phyloP scores from a whole-genome alignment of 2,113 vertebrate genomes.

The Mus spicilegus region DNA sequence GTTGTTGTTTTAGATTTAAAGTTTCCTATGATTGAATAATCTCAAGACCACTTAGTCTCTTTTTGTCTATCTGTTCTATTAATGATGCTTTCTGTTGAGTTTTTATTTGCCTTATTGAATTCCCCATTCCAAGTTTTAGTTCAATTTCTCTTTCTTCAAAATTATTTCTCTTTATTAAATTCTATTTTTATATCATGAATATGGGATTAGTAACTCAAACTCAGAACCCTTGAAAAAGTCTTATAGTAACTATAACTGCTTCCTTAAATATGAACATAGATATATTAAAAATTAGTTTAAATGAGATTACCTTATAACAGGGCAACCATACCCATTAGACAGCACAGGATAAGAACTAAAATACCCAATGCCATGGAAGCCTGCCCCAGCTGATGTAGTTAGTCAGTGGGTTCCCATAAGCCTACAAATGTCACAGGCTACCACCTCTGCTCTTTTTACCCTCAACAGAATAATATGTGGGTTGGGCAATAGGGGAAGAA shows the following conservation, averaged over 20 bases:
- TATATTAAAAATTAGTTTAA: background rate
- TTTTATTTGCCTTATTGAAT: background rate
- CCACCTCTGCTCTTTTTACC: background rate
- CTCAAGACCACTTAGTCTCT: background rate
- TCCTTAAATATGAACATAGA: background rate
- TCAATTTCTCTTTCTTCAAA: background rate
- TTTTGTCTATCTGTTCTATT: background rate
- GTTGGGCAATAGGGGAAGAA: background rate
- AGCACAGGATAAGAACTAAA: background rate
- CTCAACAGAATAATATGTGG: background rate
- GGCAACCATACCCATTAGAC: background rate
- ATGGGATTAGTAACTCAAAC: background rate
- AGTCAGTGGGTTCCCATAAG: background rate
- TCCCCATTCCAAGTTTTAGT: background rate
- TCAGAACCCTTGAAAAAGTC: background rate
- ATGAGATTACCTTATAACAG: background rate
- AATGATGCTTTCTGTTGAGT: background rate
- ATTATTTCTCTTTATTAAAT: background rate
- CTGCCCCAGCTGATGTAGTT: background rate
- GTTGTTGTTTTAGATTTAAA: background rate
- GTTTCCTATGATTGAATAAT: background rate
- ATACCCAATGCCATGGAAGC: background rate
- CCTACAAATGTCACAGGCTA: background rate
- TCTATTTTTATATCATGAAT: background rate
- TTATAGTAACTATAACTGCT: background rate